Percentiles rank a stretch among this genome's conserved stretches.
Evolutionary conservation across 2,888 invertebrate genomes (phyloP).

Genomic region (Drosophila anomalata): DNA sequence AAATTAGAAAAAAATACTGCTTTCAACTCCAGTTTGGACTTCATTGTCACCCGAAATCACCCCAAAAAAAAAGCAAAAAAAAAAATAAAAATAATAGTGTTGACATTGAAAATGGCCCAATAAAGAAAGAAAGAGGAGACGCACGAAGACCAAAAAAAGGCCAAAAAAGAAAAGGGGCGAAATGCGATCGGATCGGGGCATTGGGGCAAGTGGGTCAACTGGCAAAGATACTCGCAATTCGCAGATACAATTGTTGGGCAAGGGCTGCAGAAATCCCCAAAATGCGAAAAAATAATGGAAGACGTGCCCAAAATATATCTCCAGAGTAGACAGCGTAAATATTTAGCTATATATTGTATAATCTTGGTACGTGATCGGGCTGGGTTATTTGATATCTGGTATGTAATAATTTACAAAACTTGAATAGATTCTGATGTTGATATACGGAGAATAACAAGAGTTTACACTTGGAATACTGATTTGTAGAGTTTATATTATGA

Average conservation of each 20-base stretch:
- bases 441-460: background rate
- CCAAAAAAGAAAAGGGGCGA: slow-evolving; percentile 37
- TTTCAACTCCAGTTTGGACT: slow-evolving; percentile 52
- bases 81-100: slow-evolving; percentile 16
- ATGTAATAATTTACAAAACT: background rate
- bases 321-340: slow-evolving; percentile 22
- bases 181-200: slow-evolving; percentile 64
- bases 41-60: slow-evolving; percentile 57
- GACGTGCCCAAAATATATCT: slow-evolving; percentile 64
- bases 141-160: slow-evolving; percentile 6
- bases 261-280: slow-evolving; percentile 50
- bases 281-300: slow-evolving; percentile 14
- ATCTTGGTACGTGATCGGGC: slow-evolving; percentile 45
- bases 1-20: slow-evolving; percentile 26
- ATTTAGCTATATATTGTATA: slow-evolving; percentile 47
- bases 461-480: slow-evolving; percentile 10
- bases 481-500: background rate
- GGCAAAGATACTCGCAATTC: slow-evolving; percentile 1
- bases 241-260: slow-evolving; percentile 60
- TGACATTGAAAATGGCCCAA: slow-evolving; percentile 67
- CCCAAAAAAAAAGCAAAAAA: slow-evolving; percentile 29
- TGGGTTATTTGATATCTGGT: slow-evolving; percentile 1
- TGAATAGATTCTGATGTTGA: slow-evolving; percentile 10
- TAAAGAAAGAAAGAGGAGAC: slow-evolving; percentile 24
- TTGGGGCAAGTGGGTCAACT: slow-evolving; percentile 72